Conservation (phyloP, 2,113 vertebrate genomes). For the Pycnonotus jocosus region DNA sequence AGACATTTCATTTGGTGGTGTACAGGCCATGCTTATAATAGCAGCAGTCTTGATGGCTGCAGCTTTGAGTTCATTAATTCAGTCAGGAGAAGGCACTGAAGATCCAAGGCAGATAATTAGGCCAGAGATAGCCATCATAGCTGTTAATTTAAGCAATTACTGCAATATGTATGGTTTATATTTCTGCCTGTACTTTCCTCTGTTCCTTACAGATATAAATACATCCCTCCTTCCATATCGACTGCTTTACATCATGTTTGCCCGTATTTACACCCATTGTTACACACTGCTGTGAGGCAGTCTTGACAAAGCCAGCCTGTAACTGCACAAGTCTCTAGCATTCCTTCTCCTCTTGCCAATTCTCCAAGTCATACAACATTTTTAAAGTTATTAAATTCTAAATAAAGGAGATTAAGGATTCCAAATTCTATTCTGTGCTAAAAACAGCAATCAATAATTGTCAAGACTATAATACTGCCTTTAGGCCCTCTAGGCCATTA, state of each 20-base stretch:
- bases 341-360: background rate
- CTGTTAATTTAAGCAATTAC: background rate
- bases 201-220: background rate
- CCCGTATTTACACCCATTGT: background rate
- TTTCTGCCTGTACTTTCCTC: background rate
- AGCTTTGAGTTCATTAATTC: background rate
- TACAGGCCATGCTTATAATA: background rate
- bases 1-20: background rate
- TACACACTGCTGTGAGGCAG: background rate
- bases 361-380: conserved; percentile 8
- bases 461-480: conserved; percentile 12
- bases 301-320: background rate
- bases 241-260: background rate
- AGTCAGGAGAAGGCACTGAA: background rate
- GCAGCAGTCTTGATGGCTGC: background rate
- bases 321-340: background rate
- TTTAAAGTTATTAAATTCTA: conserved; percentile 49
- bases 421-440: conserved; percentile 30
- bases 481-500: background rate
- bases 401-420: conserved; percentile 38
- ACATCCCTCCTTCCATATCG: accelerated
- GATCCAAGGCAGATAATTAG: background rate
- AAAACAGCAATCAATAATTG: conserved; percentile 38
- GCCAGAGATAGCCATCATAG: background rate
- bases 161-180: background rate